Conservation (phyloP, 92 coral and sea anemone genomes). For the Desmophyllum pertusum region DNA sequence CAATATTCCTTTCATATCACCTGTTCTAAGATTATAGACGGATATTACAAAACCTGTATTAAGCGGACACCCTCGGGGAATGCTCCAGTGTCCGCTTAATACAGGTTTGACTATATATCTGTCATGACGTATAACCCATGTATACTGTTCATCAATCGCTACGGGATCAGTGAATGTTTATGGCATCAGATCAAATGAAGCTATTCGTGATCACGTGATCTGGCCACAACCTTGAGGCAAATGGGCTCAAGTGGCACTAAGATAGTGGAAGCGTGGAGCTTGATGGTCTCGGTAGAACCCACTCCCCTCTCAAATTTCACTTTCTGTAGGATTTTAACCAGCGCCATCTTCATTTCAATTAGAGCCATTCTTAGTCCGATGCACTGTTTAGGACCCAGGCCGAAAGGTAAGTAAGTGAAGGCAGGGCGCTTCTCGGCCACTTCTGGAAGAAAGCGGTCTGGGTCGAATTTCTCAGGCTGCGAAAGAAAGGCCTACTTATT, state of each 20-base stretch:
- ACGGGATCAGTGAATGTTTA: background rate
- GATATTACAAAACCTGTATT: too few relatives aligned
- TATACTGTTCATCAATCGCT: background rate
- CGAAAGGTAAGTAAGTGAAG: conserved; percentile 13
- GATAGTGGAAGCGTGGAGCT: background rate
- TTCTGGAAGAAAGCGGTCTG: conserved; percentile 21
- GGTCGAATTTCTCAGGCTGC: conserved; percentile 22
- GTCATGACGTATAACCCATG: too few relatives aligned
- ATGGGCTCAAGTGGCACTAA: conserved; percentile 3
- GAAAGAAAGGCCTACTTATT: too few relatives aligned
- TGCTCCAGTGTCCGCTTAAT: too few relatives aligned
- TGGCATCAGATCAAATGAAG: too few relatives aligned
- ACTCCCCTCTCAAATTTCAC: conserved; percentile 12
- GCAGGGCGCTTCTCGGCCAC: conserved; percentile 7
- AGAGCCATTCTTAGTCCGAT: background rate
- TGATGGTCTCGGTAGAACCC: background rate
- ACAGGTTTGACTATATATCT: too few relatives aligned
- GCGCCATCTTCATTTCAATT: conserved; percentile 6
- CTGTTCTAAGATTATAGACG: too few relatives aligned
- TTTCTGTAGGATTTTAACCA: background rate
- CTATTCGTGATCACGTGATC: background rate
- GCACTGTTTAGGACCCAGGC: conserved; percentile 13
- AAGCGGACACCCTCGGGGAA: too few relatives aligned
- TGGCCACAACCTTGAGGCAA: background rate
- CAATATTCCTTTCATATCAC: too few relatives aligned